Evolutionary conservation across 1,140 invertebrate species (phyloP).

Genomic region (Gonioctena quinquepunctata): DNA sequence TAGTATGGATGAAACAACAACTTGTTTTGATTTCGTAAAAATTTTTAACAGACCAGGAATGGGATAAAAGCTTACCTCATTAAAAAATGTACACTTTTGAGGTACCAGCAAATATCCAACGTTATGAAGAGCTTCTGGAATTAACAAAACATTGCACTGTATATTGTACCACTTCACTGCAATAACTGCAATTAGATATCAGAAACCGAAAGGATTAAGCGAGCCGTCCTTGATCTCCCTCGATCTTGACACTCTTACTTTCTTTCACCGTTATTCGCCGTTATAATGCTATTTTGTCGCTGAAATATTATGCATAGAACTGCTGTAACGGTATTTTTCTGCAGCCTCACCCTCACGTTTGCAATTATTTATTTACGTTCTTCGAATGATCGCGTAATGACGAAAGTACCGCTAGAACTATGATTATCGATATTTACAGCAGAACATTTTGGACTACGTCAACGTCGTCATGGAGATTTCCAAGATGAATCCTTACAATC

Average conservation of each 20-base stretch:
- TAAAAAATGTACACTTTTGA: background rate
- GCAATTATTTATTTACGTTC: background rate
- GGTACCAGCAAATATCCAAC: background rate
- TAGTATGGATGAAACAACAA: background rate
- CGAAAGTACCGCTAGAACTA: background rate
- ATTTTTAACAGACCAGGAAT: background rate
- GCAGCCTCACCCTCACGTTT: background rate
- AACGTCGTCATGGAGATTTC: background rate
- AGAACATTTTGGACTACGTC: background rate
- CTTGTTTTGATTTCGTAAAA: background rate
- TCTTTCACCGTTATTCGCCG: background rate
- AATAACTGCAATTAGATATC: background rate
- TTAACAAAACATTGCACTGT: background rate
- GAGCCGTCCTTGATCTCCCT: background rate
- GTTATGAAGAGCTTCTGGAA: background rate
- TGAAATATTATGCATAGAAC: background rate
- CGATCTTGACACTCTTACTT: background rate
- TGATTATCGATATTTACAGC: background rate
- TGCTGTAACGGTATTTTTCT: background rate
- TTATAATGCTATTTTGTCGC: background rate
- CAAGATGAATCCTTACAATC: background rate
- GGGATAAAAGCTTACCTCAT: background rate
- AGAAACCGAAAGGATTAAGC: background rate
- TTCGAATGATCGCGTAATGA: background rate
- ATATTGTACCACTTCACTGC: background rate